Base-by-base conservation (phyloP, 2,797 vertebrate genomes). In the Yasuhikotakia modesta region DNA sequence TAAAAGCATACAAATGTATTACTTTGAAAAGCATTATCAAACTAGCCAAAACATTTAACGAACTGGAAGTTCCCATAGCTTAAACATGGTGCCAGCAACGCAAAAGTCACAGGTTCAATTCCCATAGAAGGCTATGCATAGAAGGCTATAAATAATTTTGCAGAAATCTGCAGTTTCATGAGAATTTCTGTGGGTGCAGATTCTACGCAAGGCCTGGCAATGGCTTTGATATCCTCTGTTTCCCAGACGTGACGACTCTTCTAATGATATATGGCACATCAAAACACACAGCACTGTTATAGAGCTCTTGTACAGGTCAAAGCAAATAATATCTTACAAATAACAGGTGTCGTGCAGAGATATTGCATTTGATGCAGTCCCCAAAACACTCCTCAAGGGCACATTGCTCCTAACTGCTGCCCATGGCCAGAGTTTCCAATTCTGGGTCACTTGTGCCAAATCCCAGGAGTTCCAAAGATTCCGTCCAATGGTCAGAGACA, bases 371-470 rank as follows among this genome's bases (percentile, higher is more conserved):
- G 21, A 19, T 45, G 50, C 21, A 2, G 2, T 66, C 32, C 43
- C 35, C 14, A 66, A 58, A 77, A 43, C 65, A 55, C 21, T 19
- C 48, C 61, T 75, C 73, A 45, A 75, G 63, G 50, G 61, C 32
- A 65, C 21, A 65, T 35, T 43, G 61, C 50, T 35, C 32, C 52
- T 43, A 53, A 75, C 5, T 66, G 61, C 72, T 65, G 48, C 19
- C 30, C 72, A 65, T n/a, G 17, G 30, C 22, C 53, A 45, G 30
- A 7, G 30, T 53, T 58, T 64, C 45, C 24, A 32, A 55, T 27
- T 73, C 50, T 50, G 45, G 14, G 70, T 45, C 4, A 10, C 32
- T 5, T 21, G 8, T 69, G 61, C 50, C 19, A 70, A 46, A 65
- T 63, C 45, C 55, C 24, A 22, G 8, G 39, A 43, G 39, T 57